These are phyloP conservation scores for rabbit (Oryctolagus cuniculus) DNA, from an alignment of 2,113 vertebrate species.

Conservation along the genomic window DNA sequence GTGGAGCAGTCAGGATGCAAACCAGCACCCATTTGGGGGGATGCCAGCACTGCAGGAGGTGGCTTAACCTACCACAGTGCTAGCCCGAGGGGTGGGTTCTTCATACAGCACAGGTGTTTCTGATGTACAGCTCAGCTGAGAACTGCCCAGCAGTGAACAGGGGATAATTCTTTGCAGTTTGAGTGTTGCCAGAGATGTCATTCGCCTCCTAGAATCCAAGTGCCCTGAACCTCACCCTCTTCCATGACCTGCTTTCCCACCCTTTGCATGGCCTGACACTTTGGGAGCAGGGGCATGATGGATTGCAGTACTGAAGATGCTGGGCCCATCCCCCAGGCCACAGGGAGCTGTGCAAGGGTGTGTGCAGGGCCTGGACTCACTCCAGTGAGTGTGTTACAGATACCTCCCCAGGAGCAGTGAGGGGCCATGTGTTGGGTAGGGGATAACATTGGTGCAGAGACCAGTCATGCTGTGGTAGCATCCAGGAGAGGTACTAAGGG, in stretches of 20 bases:
- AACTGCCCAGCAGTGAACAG: background rate
- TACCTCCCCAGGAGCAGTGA: background rate
- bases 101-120: too few relatives aligned
- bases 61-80: too few relatives aligned
- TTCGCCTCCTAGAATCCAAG: background rate
- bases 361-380: fast-evolving
- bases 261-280: fast-evolving
- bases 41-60: too few relatives aligned
- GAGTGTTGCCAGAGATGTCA: background rate
- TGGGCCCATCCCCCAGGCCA: background rate
- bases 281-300: background rate
- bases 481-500: background rate
- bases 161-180: background rate
- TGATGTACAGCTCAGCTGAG: background rate
- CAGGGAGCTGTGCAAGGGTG: background rate
- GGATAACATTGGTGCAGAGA: background rate
- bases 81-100: background rate
- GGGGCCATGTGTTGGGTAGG: background rate
- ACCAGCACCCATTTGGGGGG: too few relatives aligned
- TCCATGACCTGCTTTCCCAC: background rate
- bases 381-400: background rate
- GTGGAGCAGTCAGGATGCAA: too few relatives aligned
- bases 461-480: background rate
- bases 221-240: background rate
- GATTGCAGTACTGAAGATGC: background rate